Base-by-base conservation (phyloP, 2,888 invertebrate genomes). In the Marronus borbonicus region DNA sequence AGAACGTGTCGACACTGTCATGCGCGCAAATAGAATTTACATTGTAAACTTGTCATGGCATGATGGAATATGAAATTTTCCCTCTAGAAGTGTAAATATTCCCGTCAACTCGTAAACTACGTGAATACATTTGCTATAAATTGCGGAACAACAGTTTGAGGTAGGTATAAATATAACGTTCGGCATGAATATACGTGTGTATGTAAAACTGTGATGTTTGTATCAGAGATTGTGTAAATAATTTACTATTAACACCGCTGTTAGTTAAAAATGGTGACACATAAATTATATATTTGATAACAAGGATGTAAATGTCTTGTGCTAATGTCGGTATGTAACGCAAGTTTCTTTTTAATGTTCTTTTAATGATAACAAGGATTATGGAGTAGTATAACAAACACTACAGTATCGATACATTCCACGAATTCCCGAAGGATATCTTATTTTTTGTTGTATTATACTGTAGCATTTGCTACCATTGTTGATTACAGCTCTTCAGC, bases 51-150 rank as follows among this genome's bases (percentile, higher is more conserved):
- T 70, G 68, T 64, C 58, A 62, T 69, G 78, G 52, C 72, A 39
- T 64, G 69, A 70, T 68, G 76, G 74, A 79, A 81, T 80, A 79
- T 78, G 77, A 79, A 80, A 77, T 79, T 80, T 81, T 80, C 78
- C 74, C 76, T 76, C 76, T 76, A 66, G 72, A 77, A 78, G 80
- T 78, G 79, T 77, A 81, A 79, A 81, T 80, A 80, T 80, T 80
- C 65, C 76, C 52, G 50, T 65, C 65, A 65, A 64, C 65, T 39
- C 65, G 76, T 36, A 76, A 66, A 65, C 76, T 76, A 76, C 49
- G 55, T 76, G 76, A 76, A 66, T 64, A 76, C 65, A 76, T 76
- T 76, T 76, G 52, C 50, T 55, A 76, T 76, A 65, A 76, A 76
- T 66, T 50, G 52, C 55, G 55, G 70, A 55, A 70, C 70, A 70